Percentiles rank a stretch among this genome's conserved stretches.
Evolutionary conservation across 2,888 invertebrate genomes (phyloP).

Genomic region (Hoplodrina ambigua): DNA sequence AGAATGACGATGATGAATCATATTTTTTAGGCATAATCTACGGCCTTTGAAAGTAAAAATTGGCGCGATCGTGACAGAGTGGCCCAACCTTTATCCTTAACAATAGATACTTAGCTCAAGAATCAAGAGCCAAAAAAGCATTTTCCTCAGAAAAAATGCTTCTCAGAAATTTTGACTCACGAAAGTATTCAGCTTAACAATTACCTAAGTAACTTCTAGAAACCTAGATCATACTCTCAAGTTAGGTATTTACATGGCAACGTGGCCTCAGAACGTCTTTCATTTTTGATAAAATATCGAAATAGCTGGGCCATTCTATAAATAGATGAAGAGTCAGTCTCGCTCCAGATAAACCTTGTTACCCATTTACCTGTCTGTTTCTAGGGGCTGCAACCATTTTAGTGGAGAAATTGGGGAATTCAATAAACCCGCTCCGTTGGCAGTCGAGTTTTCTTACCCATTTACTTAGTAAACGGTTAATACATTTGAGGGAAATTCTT

Average conservation of each 20-base stretch:
- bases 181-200: background rate
- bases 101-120: constrained; percentile 46
- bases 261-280: constrained; percentile 5
- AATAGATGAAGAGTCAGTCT: constrained; percentile 34
- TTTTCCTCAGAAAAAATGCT: constrained; percentile 28
- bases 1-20: constrained; percentile 37
- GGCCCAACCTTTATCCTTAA: constrained; percentile 20
- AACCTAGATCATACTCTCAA: background rate
- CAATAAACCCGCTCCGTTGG: constrained; percentile 27
- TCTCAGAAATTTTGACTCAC: constrained; percentile 18
- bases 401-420: constrained; percentile 36
- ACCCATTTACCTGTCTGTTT: constrained; percentile 45
- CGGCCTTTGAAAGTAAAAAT: constrained; percentile 12
- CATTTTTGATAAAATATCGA: constrained; percentile 16
- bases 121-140: constrained; percentile 8
- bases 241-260: background rate
- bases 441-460: constrained; percentile 14
- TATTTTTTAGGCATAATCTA: constrained; percentile 2
- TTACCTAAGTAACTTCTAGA: background rate
- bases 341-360: constrained; percentile 39
- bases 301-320: constrained; percentile 47
- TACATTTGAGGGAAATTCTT: constrained; percentile 9
- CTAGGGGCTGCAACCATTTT: constrained; percentile 33
- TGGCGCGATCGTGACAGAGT: constrained; percentile 41
- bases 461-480: constrained; percentile 29